Conservation (phyloP, 2,797 vertebrate genomes). For the Loriculus beryllinus region DNA sequence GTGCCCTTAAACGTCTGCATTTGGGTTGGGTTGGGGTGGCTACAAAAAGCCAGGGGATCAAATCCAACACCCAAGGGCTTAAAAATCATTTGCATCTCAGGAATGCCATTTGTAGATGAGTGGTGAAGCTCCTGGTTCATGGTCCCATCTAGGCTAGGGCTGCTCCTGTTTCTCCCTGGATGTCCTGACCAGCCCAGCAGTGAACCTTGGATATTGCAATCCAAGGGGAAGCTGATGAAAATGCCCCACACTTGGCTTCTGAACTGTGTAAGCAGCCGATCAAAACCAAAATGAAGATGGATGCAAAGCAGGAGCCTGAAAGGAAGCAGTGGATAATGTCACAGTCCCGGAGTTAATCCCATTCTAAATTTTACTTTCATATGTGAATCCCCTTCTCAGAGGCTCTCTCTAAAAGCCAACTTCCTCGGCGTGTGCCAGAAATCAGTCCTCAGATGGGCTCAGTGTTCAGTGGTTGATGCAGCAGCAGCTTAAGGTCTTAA, state of each 20-base stretch:
- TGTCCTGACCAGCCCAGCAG: neutral
- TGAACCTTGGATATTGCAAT: neutral
- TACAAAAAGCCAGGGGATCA: neutral
- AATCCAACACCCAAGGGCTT: neutral
- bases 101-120: neutral
- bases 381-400: neutral
- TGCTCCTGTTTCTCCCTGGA: neutral
- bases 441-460: neutral
- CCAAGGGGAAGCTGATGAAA: neutral
- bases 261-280: neutral
- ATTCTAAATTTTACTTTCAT: conserved; percentile 16
- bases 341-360: conserved; percentile 37
- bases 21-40: neutral
- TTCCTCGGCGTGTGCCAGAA: neutral
- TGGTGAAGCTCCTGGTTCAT: neutral
- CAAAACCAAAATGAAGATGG: neutral
- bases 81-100: neutral
- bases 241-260: neutral
- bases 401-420: neutral
- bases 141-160: neutral
- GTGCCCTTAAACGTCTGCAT: fast-evolving
- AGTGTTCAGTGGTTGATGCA: neutral
- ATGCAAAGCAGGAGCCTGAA: neutral
- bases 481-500: conserved; percentile 7
- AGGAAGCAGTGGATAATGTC: conserved; percentile 1